phyloP scores from a whole-genome alignment of 2,113 vertebrate genomes.

The Dissostichus mawsoni region DNA sequence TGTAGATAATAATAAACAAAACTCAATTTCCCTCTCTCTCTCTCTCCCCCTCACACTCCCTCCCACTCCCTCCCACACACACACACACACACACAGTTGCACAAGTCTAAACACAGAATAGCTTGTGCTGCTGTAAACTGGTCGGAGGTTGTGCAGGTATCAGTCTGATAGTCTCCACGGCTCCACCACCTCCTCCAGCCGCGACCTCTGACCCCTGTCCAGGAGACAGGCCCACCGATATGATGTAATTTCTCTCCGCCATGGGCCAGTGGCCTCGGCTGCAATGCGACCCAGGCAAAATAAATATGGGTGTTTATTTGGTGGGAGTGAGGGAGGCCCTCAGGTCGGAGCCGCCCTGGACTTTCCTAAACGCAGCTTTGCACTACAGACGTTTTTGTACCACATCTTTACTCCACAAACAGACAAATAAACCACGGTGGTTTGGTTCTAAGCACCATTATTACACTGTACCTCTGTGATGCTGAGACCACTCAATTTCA shows the following conservation, averaged over 20 bases:
- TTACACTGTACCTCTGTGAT: background rate
- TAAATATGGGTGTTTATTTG: slow-evolving; percentile 72
- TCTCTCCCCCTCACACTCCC: background rate
- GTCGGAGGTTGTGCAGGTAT: slow-evolving; percentile 26
- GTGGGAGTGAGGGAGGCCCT: slow-evolving; percentile 36
- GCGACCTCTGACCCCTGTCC: slow-evolving; percentile 72
- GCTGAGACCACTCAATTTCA: background rate
- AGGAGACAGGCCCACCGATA: slow-evolving; percentile 70
- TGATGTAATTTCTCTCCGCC: slow-evolving; percentile 65
- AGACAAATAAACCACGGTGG: slow-evolving; percentile 8
- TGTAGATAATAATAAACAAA: no score
- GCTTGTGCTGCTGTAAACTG: slow-evolving; percentile 38
- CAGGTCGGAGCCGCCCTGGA: background rate
- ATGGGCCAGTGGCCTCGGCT: slow-evolving; percentile 48
- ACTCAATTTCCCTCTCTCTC: background rate
- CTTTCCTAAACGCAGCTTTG: slow-evolving; percentile 34
- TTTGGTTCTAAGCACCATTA: slow-evolving; percentile 13
- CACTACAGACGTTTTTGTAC: slow-evolving; percentile 15
- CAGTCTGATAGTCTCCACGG: slow-evolving; percentile 58
- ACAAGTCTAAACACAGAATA: slow-evolving; percentile 19
- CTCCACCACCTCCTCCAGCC: slow-evolving; percentile 61
- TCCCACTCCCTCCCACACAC: no score
- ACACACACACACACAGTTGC: background rate
- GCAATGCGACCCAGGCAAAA: slow-evolving; percentile 67
- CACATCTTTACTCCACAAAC: slow-evolving; percentile 21